phyloP scores from a whole-genome alignment of 1,140 invertebrate species.

The Oscheius sp. region DNA sequence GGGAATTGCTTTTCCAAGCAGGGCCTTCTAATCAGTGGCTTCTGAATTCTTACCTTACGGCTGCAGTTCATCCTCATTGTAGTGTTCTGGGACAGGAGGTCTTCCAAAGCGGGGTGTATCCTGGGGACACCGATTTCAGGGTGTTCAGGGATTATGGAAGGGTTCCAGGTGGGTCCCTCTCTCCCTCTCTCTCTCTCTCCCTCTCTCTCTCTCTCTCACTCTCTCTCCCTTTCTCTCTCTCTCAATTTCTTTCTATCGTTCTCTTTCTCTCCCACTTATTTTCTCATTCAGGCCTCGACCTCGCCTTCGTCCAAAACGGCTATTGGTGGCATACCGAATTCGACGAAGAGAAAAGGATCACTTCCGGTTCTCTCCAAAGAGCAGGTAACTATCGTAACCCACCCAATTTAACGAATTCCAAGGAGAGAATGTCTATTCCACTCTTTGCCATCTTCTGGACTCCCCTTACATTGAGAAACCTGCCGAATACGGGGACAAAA shows the following conservation, averaged over 20 bases:
- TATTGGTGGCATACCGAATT: slow-evolving; percentile 83
- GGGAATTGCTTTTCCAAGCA: slow-evolving; percentile 88
- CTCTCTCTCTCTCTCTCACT: no score
- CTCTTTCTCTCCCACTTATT: neutral
- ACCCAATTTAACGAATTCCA: slow-evolving; percentile 53
- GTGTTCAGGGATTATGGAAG: slow-evolving; percentile 78
- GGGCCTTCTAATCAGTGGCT: slow-evolving; percentile 86
- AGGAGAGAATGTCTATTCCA: slow-evolving; percentile 58
- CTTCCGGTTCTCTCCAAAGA: slow-evolving; percentile 76
- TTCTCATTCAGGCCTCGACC: slow-evolving; percentile 73
- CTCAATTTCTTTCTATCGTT: no score
- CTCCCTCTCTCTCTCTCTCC: neutral
- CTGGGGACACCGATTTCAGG: slow-evolving; percentile 89
- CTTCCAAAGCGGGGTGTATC: slow-evolving; percentile 77
- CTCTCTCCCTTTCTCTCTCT: no score
- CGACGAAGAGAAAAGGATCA: slow-evolving; percentile 74
- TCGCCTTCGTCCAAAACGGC: slow-evolving; percentile 87
- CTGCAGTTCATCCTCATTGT: slow-evolving; percentile 80
- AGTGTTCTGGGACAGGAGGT: slow-evolving; percentile 82
- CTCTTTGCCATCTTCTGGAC: slow-evolving; percentile 26
- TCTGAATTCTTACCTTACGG: slow-evolving; percentile 76
- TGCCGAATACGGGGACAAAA: slow-evolving; percentile 30
- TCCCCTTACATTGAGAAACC: slow-evolving; percentile 37
- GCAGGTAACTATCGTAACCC: slow-evolving; percentile 53
- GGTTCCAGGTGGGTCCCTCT: slow-evolving; percentile 61